phyloP scores from a whole-genome alignment of 1,140 invertebrate genomes.

The Littorina saxatilis region DNA sequence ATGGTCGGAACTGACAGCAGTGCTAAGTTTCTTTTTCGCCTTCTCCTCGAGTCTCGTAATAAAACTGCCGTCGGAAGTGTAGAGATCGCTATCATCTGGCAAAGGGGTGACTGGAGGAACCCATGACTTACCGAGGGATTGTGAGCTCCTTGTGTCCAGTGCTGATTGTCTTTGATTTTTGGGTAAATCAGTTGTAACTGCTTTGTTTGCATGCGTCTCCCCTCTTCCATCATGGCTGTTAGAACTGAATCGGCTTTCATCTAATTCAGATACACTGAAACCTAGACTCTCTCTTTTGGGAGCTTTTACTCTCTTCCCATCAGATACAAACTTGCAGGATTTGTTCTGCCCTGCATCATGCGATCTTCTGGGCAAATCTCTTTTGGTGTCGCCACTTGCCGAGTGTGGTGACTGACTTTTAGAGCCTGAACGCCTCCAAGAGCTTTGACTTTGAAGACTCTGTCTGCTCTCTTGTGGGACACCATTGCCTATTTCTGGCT shows the following conservation, averaged over 20 bases:
- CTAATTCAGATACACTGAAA: not conserved
- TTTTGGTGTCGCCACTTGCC: too few species aligned
- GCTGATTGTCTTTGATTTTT: not conserved
- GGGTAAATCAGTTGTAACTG: too few species aligned
- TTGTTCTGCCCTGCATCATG: too few species aligned
- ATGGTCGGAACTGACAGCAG: not conserved
- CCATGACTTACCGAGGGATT: conserved; percentile 14
- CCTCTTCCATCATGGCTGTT: not conserved
- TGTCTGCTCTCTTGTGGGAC: not conserved
- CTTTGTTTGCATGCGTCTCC: too few species aligned
- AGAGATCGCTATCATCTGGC: conserved; percentile 39
- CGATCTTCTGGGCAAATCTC: too few species aligned
- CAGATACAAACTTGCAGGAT: too few species aligned
- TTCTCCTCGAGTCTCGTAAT: not conserved
- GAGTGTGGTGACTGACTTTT: too few species aligned
- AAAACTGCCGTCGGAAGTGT: conserved; percentile 50
- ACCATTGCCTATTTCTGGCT: not conserved
- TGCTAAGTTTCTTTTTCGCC: too few species aligned
- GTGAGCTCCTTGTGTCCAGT: too few species aligned
- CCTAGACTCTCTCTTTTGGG: not conserved
- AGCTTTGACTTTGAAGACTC: too few species aligned
- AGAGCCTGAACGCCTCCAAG: too few species aligned
- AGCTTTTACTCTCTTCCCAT: not conserved
- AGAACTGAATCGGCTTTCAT: not conserved
- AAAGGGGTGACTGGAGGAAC: conserved; percentile 13